These are phyloP conservation scores for Conger conger DNA, from an alignment of 2,113 vertebrate species.

Conservation along the genomic window DNA sequence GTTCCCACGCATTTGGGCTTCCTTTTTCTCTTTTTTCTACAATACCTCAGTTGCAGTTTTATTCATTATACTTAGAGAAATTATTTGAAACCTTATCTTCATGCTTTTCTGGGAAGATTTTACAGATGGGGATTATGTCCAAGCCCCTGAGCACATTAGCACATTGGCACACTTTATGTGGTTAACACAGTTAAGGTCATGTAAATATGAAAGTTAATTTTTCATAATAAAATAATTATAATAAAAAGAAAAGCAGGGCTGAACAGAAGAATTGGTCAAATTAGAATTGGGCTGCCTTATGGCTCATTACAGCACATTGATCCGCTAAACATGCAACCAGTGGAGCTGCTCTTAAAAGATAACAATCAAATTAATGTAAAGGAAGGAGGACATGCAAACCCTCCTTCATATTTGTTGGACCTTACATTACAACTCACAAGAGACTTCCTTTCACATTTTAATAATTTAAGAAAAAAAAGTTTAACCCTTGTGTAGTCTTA, in stretches of 20 bases:
- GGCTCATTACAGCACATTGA: slow-evolving; percentile 38
- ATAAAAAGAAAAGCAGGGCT: background rate
- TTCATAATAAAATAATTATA: background rate
- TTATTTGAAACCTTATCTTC: background rate
- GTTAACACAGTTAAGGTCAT: background rate
- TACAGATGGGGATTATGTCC: background rate
- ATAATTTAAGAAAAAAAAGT: no score
- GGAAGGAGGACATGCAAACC: background rate
- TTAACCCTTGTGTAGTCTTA: no score
- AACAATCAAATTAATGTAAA: background rate
- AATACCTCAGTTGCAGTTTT: background rate
- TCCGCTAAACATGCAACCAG: slow-evolving; percentile 1
- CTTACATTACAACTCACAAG: slow-evolving; percentile 33
- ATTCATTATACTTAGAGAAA: background rate
- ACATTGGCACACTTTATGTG: background rate
- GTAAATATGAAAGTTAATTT: background rate
- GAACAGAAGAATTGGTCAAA: background rate
- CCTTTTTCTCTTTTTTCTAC: slow-evolving; percentile 15
- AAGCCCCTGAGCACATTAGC: background rate
- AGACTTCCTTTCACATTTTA: slow-evolving; percentile 27
- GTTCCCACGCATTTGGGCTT: slow-evolving; percentile 11
- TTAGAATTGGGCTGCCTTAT: background rate
- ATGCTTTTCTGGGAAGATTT: background rate
- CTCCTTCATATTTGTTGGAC: slow-evolving; percentile 12
- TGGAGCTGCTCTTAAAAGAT: background rate